These are phyloP conservation scores for Spinibarbus caldwelli DNA, from an alignment of 2,797 vertebrate genomes.

Conservation along the genomic window DNA sequence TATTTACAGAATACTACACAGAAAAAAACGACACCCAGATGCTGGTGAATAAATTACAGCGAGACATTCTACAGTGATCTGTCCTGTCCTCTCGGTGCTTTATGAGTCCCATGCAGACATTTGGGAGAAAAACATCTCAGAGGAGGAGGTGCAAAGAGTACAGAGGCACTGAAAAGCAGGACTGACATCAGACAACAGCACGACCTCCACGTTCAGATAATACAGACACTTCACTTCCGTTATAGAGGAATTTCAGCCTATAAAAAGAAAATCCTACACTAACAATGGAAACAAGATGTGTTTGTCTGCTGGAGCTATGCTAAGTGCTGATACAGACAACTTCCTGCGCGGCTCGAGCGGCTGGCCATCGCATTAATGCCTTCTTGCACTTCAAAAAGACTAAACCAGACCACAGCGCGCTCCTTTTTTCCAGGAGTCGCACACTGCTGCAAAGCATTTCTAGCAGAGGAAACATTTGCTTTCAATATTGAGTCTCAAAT, in stretches of 20 bases:
- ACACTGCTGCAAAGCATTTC: constrained; percentile 58
- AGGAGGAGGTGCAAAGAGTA: not conserved
- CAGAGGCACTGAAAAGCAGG: not conserved
- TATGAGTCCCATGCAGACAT: constrained; percentile 19
- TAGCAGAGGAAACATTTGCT: constrained; percentile 41
- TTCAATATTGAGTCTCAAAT: constrained; percentile 65
- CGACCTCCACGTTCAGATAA: not conserved
- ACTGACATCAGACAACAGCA: constrained; percentile 14
- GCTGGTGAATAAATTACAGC: constrained; percentile 24
- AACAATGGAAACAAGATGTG: constrained; percentile 57
- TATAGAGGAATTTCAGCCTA: not conserved
- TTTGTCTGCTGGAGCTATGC: constrained; percentile 56
- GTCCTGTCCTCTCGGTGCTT: constrained; percentile 1
- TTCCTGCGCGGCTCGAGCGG: constrained; percentile 55
- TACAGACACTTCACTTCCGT: not conserved
- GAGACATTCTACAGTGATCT: not conserved
- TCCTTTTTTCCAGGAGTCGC: constrained; percentile 63
- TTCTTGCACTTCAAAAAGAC: constrained; percentile 66
- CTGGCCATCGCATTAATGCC: constrained; percentile 65
- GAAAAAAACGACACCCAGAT: constrained; percentile 39
- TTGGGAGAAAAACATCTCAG: constrained; percentile 15
- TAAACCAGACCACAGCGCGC: constrained; percentile 28
- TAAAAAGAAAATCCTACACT: constrained; percentile 43
- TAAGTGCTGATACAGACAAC: constrained; percentile 55
- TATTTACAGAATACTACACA: not conserved